Conservation (phyloP, 2,797 vertebrate genomes). For the Trachops cirrhosus region DNA sequence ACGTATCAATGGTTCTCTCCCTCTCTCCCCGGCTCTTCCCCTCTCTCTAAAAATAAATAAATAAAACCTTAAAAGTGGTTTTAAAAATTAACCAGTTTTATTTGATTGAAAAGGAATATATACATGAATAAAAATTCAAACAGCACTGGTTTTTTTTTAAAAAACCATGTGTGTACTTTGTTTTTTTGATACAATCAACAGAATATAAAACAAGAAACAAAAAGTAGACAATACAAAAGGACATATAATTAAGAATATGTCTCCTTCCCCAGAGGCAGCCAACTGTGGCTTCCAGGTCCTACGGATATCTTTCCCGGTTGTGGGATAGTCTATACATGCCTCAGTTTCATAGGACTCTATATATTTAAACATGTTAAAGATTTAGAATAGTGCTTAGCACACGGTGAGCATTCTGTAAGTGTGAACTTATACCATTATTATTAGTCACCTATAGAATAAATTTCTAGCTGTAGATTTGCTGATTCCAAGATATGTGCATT, state of each 20-base stretch:
- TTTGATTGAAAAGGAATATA: slow-evolving; percentile 11
- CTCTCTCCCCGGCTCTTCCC: no score
- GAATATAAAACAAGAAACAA: background rate
- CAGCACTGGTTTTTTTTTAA: background rate
- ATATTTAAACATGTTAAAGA: background rate
- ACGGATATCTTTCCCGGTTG: background rate
- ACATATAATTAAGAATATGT: background rate
- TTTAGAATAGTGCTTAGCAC: background rate
- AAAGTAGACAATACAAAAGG: background rate
- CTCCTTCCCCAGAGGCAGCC: background rate
- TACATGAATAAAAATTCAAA: background rate
- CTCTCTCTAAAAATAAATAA: no score
- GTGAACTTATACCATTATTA: background rate
- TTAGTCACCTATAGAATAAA: background rate
- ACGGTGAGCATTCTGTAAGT: background rate
- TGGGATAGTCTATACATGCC: background rate
- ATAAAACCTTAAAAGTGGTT: background rate
- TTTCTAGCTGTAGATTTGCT: background rate
- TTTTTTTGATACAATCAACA: background rate
- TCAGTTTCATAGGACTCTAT: background rate
- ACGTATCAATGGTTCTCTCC: no score
- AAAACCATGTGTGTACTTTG: background rate
- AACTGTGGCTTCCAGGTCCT: background rate
- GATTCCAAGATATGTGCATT: background rate
- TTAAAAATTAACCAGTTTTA: background rate